Evolutionary conservation across 2,888 invertebrate species (phyloP).

Genomic region (Notodonta dromedarius): DNA sequence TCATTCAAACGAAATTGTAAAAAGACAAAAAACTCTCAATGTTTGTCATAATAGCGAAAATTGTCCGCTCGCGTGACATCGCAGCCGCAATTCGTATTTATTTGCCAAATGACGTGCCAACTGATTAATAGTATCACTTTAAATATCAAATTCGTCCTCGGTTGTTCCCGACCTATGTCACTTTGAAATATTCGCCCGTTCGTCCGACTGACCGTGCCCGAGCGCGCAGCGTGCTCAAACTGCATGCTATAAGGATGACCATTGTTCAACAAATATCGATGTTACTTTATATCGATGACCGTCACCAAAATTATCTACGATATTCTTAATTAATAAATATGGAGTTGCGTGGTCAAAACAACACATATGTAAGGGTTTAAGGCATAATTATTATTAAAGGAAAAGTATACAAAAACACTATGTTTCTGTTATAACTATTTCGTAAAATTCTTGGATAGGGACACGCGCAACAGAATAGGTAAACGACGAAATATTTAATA

Average conservation of each 20-base stretch:
- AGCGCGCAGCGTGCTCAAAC: constrained; percentile 30
- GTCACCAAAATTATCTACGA: background rate
- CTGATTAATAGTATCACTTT: constrained; percentile 10
- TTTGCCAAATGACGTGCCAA: constrained; percentile 1
- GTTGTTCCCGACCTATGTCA: constrained; percentile 64
- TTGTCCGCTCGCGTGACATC: background rate
- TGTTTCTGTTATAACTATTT: too few relatives aligned
- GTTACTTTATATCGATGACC: background rate
- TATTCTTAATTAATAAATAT: too few relatives aligned
- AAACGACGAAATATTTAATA: too few relatives aligned
- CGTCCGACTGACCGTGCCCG: constrained; percentile 59
- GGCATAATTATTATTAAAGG: too few relatives aligned
- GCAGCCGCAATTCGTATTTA: constrained; percentile 1
- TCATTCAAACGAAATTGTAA: too few relatives aligned
- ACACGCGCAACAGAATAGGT: too few relatives aligned
- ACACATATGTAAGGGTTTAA: too few relatives aligned
- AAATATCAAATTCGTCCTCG: constrained; percentile 18
- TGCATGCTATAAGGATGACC: constrained; percentile 14
- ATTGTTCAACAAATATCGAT: background rate
- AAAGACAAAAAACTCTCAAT: background rate
- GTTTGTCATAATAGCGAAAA: background rate
- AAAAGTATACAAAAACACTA: too few relatives aligned
- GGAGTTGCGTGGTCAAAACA: too few relatives aligned
- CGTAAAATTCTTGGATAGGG: too few relatives aligned
- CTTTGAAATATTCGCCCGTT: constrained; percentile 45